A percentile compares a stretch with the other conserved stretches of the same genome.
Conservation (phyloP, 2,113 vertebrate genomes). For the Petrocephalus zakoni region DNA sequence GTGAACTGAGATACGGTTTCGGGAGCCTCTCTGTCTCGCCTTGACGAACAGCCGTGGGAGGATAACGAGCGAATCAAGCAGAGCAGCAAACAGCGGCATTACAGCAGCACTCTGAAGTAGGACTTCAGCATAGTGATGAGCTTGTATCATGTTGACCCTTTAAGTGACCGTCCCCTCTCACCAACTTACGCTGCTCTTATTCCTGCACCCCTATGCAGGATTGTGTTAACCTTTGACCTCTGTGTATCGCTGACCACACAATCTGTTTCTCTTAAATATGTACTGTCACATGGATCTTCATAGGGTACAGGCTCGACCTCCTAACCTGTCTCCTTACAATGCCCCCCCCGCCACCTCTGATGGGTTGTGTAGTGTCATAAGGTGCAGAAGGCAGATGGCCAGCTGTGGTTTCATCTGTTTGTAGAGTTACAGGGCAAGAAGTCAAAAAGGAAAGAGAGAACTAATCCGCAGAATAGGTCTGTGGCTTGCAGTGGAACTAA, state of each 20-base stretch:
- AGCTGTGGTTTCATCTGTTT: too few species aligned
- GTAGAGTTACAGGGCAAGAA: too few species aligned
- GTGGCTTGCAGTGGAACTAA: neutral
- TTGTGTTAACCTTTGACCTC: neutral
- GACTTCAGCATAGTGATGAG: neutral
- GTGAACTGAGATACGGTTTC: constrained; percentile 26
- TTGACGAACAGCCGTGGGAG: neutral
- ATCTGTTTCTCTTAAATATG: neutral
- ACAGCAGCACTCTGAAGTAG: neutral
- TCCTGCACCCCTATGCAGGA: neutral
- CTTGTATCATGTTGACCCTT: neutral
- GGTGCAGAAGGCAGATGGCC: neutral
- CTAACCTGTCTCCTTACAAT: neutral
- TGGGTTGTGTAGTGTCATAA: neutral
- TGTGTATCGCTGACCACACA: neutral
- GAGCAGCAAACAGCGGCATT: neutral
- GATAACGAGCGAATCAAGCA: too few species aligned
- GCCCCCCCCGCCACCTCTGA: neutral
- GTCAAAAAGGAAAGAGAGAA: neutral
- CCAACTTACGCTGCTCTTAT: neutral
- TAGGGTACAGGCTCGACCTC: neutral
- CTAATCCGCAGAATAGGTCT: neutral
- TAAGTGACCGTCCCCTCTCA: neutral
- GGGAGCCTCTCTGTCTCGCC: constrained; percentile 7
- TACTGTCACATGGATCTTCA: neutral